phyloP scores from a whole-genome alignment of 1,140 invertebrate genomes.

The Hydropsyche tenuis region DNA sequence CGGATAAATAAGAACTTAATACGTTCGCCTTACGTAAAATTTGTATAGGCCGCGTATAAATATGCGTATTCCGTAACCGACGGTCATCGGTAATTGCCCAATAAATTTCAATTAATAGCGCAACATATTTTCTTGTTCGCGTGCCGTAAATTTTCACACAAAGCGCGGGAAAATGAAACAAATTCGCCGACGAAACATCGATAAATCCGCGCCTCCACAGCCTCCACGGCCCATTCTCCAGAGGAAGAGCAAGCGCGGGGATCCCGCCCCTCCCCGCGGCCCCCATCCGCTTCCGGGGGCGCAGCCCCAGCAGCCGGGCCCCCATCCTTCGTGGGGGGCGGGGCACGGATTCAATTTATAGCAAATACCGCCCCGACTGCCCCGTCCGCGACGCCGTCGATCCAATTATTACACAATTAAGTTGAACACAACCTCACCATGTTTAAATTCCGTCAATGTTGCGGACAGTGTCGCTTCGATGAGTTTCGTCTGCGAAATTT shows the following conservation, averaged over 20 bases:
- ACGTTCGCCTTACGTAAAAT: not conserved
- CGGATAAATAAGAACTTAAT: not conserved
- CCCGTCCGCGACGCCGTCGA: not conserved
- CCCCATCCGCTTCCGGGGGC: not conserved
- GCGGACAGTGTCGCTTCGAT: not conserved
- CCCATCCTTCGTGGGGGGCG: not conserved
- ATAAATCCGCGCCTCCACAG: conserved; percentile 19
- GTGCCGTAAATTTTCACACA: conserved; percentile 37
- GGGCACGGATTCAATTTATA: conserved; percentile 34
- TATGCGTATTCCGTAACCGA: conserved; percentile 1
- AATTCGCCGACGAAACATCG: conserved; percentile 30
- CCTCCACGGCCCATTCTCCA: not conserved
- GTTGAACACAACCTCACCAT: conserved; percentile 19
- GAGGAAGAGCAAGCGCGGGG: not conserved
- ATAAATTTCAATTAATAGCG: conserved; percentile 39
- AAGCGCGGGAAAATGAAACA: conserved; percentile 36
- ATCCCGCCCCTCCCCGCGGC: not conserved
- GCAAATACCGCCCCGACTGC: not conserved
- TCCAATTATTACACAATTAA: conserved; percentile 42
- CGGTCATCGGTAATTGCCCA: conserved; percentile 35
- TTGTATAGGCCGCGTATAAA: not conserved
- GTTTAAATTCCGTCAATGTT: not conserved
- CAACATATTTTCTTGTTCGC: conserved; percentile 34
- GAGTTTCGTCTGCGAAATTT: too few species aligned
- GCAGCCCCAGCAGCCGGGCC: not conserved